phyloP scores from a whole-genome alignment of 2,888 invertebrate species.

The Thera britannica region DNA sequence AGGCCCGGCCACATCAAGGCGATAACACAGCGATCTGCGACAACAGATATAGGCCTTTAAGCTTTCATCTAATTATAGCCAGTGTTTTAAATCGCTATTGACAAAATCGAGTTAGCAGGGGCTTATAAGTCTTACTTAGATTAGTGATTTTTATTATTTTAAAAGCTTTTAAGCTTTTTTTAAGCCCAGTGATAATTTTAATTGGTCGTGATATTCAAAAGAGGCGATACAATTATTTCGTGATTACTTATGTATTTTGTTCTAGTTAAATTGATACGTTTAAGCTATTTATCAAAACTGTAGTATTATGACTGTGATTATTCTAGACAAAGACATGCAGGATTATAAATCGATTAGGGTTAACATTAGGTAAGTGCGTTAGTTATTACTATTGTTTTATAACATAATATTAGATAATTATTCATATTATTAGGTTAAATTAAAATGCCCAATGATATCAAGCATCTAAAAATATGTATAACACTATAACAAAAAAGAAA shows the following conservation, averaged over 20 bases:
- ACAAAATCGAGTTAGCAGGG: not conserved
- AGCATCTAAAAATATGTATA: no score
- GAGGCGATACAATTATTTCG: not conserved
- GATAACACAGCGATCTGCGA: no score
- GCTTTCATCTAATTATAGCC: not conserved
- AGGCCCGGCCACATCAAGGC: no score
- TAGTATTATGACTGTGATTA: slow-evolving; percentile 27
- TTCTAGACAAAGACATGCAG: slow-evolving; percentile 4
- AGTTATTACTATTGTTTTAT: not conserved
- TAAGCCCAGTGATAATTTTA: slow-evolving; percentile 5
- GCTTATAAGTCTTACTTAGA: not conserved
- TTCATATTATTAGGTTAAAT: no score
- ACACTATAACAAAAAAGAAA: no score
- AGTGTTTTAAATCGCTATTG: not conserved
- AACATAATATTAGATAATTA: no score
- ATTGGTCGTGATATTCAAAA: slow-evolving; percentile 12
- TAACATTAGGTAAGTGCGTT: not conserved
- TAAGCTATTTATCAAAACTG: slow-evolving; percentile 4
- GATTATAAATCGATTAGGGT: not conserved
- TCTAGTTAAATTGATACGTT: not conserved
- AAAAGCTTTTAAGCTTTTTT: not conserved
- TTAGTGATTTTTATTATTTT: not conserved
- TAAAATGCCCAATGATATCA: no score
- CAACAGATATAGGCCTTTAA: not conserved
- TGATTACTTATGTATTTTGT: not conserved